Base-by-base conservation (phyloP, 2,113 vertebrate genomes). In the Sinocyclocheilus rhinocerous region DNA sequence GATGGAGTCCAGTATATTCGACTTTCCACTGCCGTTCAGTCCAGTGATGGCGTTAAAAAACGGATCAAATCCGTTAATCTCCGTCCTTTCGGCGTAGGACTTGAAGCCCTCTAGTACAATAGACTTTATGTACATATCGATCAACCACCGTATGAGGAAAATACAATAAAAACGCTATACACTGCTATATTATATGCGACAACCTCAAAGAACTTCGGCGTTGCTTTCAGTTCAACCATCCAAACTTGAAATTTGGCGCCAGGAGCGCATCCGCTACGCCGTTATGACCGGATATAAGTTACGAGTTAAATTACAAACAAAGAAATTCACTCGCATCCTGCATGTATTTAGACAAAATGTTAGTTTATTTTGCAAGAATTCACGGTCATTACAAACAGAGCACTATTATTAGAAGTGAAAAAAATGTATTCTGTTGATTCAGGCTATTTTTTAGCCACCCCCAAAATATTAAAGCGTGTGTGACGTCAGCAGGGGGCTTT, bases 31-130 rank as follows among this genome's bases (percentile, higher is more conserved):
- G 88, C 98, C 97, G 89, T 99, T 99, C 70, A 99, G 94, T 22
- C 98, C 98, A 1, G 98, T 99, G 89, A 99, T 97, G 20, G 98
- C 98, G 93, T 99, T 99, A 90, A 99, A 99, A 0, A 97, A 93
- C 0, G 95, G 96, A 55, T 99, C 97, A 85, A 99, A 99, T 16
- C 91, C 95, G 87, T 80, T 80, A 72, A 99, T 94, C 89, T 99
- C 98, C 0, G 97, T 99, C 88, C 96, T 95, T 83, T 97, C 96
- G 0, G 97, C 97, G 88, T 99, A 99, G 42, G 98, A 99, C 73
- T 99, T 99, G 89, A 99, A 99, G 12, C 98, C 98, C 1, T 99
- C 98, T 0, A 99, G 73, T 29, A 97, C 77, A 65, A 99, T 95
- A 2, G 97, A 97, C 80, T 97, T 99, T 76, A 99, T 96, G 84